Evolutionary conservation across 2,113 vertebrate species (phyloP), one percentile per base, ranked within the genome.

Genomic region (Pitta sordida): DNA sequence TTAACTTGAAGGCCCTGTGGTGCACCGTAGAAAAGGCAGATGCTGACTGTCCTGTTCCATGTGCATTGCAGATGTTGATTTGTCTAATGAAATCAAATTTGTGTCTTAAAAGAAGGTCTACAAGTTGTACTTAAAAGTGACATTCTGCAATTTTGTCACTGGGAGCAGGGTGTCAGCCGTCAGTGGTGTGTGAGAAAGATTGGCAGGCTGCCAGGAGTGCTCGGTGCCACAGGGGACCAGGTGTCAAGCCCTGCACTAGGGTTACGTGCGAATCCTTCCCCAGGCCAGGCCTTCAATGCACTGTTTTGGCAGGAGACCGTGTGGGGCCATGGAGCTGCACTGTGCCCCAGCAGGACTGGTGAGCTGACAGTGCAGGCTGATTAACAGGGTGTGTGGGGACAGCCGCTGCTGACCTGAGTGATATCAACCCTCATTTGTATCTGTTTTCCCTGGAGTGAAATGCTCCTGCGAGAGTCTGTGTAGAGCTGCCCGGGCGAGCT

Each of bases 281-380:
- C 0, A 2, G 43, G 60, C 17, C 69, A 44, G 32, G 21, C 37
- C 27, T 63, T 49, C 9, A 4, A 3, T 13, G 26, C 29, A 3
- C 27, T 0, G 1, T 43, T 76, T 49, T 39, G 63, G 43, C 65
- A 59, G 34, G 15, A 23, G 24, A 7, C 43, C 10, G 30, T 37
- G 48, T 12, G 11, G 4, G 46, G 60, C 24, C 16, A 0, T 20
- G 2, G 48, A 53, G 52, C 60, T 74, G 69, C 0, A 0, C 59
- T 36, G 59, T 3, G 3, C 29, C 52, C 34, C 67, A 23, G 86
- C 58, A 30, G 76, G 68, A 21, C 76, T 13, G 24, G 69, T 1
- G 55, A 60, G 58, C 63, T 4, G 81, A 53, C 51, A 44, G 43
- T 4, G 51, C 52, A 32, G 68, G 1, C 78, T 3, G 41, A 15